Evolutionary conservation across 2,888 invertebrate genomes (phyloP).

Genomic region (Megamerina dolium): DNA sequence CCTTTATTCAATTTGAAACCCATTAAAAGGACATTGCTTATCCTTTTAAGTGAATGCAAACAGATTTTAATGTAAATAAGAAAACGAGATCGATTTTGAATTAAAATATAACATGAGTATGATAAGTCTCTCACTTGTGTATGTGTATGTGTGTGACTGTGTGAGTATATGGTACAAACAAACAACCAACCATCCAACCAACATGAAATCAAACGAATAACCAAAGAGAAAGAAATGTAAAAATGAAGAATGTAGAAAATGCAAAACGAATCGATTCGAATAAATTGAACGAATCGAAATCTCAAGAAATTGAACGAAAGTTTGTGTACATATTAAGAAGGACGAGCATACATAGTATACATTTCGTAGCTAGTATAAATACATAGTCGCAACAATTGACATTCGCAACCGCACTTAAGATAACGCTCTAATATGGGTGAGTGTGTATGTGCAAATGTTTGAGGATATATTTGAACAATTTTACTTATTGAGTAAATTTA

Average conservation of each 20-base stretch:
- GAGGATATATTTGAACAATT: conserved; percentile 7
- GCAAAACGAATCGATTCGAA: background rate
- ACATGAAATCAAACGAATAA: too few relatives aligned
- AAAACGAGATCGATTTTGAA: conserved; percentile 46
- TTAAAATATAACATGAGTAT: conserved; percentile 22
- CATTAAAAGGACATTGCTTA: conserved; percentile 51
- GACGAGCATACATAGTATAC: too few relatives aligned
- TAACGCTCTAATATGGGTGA: background rate
- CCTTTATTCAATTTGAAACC: conserved; percentile 51
- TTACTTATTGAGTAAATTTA: conserved; percentile 12
- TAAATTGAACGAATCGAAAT: conserved; percentile 5
- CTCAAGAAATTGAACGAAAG: background rate
- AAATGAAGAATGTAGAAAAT: background rate
- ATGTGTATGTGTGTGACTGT: too few relatives aligned
- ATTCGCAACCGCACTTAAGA: conserved; percentile 29
- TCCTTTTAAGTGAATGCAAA: conserved; percentile 50
- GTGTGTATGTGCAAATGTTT: background rate
- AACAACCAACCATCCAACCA: too few relatives aligned
- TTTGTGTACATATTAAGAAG: too few relatives aligned
- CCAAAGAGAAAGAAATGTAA: background rate
- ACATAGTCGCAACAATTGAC: conserved; percentile 24
- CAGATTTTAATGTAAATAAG: conserved; percentile 50
- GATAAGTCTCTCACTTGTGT: conserved; percentile 3
- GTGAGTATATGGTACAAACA: background rate
- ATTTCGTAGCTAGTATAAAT: too few relatives aligned